Conservation (phyloP, 2,797 vertebrate species). For the Amniataba percoides region DNA sequence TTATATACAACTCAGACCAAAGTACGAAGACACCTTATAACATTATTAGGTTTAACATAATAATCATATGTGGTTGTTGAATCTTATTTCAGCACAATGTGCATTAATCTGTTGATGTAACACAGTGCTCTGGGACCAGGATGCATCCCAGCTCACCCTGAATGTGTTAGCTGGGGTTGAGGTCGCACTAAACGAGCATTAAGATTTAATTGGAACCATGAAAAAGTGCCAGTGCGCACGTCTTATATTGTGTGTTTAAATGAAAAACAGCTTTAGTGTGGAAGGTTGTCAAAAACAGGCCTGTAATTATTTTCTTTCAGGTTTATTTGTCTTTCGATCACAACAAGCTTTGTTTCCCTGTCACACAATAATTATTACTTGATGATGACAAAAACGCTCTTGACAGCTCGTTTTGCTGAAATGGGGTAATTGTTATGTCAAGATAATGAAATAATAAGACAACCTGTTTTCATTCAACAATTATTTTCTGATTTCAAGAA, state of each 20-base stretch:
- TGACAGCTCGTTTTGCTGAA: neutral
- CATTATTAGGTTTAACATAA: neutral
- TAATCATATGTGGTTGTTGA: neutral
- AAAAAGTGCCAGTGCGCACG: neutral
- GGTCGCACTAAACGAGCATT: neutral
- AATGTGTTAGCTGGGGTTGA: neutral
- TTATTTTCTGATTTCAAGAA: neutral
- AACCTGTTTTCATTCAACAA: neutral
- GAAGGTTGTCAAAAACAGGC: neutral
- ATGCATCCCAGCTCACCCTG: too few species aligned
- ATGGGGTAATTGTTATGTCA: neutral
- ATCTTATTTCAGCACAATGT: neutral
- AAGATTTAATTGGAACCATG: neutral
- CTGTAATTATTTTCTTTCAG: neutral
- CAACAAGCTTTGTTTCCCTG: constrained; percentile 1
- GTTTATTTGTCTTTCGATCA: neutral
- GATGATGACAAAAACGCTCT: rapidly evolving
- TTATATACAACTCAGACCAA: neutral
- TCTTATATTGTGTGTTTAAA: neutral
- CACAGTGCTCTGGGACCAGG: too few species aligned
- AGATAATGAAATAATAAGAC: constrained; percentile 7
- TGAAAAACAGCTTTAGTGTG: neutral
- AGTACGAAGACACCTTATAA: neutral
- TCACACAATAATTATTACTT: constrained; percentile 3
- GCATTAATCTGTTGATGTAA: neutral